Percentiles rank a stretch among this genome's conserved stretches.
Evolutionary conservation across 2,113 vertebrate genomes (phyloP).

Genomic region (Sinocyclocheilus maitianheensis): DNA sequence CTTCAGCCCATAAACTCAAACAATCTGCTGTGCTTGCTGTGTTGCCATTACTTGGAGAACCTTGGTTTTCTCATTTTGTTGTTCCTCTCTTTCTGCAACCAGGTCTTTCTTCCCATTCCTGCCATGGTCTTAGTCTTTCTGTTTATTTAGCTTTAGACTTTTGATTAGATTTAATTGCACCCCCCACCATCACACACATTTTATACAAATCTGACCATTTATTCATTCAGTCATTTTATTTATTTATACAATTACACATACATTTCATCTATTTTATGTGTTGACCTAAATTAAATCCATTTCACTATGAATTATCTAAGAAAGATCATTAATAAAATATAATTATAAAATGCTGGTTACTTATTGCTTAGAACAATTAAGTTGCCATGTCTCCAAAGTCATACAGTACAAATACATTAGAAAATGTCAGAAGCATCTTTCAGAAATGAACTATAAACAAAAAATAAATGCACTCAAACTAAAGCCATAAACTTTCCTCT

Average conservation of each 20-base stretch:
- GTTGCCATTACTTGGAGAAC: too few species aligned
- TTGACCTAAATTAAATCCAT: not conserved
- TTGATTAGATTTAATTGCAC: too few species aligned
- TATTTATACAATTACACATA: not conserved
- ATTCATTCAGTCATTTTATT: not conserved
- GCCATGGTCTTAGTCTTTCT: too few species aligned
- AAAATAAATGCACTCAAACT: not conserved
- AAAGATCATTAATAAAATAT: not conserved
- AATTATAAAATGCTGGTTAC: not conserved
- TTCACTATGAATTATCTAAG: not conserved
- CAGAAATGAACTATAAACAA: not conserved
- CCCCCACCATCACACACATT: not conserved
- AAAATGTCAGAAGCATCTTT: not conserved
- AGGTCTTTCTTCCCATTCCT: too few species aligned
- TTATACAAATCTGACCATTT: not conserved
- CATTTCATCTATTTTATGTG: not conserved
- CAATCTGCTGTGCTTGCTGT: too few species aligned
- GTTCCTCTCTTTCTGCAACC: too few species aligned
- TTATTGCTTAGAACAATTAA: not conserved
- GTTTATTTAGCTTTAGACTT: too few species aligned
- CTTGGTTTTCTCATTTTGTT: too few species aligned
- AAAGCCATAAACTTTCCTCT: not conserved
- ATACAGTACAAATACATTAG: not conserved
- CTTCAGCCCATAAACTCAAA: too few species aligned
- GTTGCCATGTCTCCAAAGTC: not conserved